Percentiles rank a stretch among this genome's conserved stretches.
Evolutionary conservation across 2,113 vertebrate genomes (phyloP).

Genomic region (Eulemur macaco): DNA sequence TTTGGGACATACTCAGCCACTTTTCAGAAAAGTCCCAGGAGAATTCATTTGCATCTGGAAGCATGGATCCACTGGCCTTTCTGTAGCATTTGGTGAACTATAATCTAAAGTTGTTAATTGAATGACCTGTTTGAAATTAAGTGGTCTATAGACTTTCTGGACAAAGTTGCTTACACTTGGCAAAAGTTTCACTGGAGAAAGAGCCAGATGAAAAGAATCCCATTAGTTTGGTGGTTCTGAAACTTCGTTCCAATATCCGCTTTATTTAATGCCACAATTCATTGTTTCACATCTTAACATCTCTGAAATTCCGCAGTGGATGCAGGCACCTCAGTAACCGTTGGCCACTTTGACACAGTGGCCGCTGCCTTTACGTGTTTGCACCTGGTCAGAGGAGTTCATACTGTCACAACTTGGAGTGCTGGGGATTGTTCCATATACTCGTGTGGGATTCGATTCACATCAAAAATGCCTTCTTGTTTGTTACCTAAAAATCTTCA

Average conservation of each 20-base stretch:
- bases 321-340: accelerated
- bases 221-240: background rate
- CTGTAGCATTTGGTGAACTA: background rate
- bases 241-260: accelerated
- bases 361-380: accelerated
- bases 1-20: background rate
- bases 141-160: background rate
- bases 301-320: too few relatives aligned
- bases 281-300: background rate
- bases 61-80: background rate
- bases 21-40: background rate
- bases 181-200: background rate
- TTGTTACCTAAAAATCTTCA: background rate
- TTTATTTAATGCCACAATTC: background rate
- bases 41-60: background rate
- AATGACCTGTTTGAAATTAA: background rate
- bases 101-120: accelerated
- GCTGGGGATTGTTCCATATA: accelerated
- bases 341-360: accelerated
- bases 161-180: background rate
- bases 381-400: background rate
- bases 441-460: background rate
- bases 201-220: background rate
- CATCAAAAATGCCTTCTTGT: background rate
- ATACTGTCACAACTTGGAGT: accelerated